A percentile compares a stretch with the other conserved stretches of the same genome.
phyloP scores from a whole-genome alignment of 2,113 vertebrate species.

The Trinectes maculatus region DNA sequence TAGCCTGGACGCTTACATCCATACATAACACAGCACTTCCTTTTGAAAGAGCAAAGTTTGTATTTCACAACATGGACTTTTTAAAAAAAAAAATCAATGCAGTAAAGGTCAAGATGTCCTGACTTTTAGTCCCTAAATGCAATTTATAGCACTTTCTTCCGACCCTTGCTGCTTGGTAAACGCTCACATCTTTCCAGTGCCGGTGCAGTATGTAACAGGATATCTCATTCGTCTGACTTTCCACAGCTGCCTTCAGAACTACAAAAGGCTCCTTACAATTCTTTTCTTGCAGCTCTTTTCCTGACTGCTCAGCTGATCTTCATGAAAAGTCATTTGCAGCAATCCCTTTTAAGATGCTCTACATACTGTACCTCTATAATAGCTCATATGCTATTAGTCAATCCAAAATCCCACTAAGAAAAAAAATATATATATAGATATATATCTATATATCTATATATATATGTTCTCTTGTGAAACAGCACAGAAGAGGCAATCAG shows the following conservation, averaged over 20 bases:
- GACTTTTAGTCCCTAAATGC: slow-evolving; percentile 35
- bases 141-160: slow-evolving; percentile 27
- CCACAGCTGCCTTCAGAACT: not conserved
- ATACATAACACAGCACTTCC: not conserved
- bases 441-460: too few relatives aligned
- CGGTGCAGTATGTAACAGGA: not conserved
- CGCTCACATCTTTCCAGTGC: slow-evolving; percentile 6
- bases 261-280: not conserved
- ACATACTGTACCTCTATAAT: not conserved
- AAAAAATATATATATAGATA: too few relatives aligned
- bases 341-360: slow-evolving; percentile 8
- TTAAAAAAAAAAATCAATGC: slow-evolving; percentile 13
- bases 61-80: slow-evolving; percentile 8
- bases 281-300: not conserved
- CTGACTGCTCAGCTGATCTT: not conserved
- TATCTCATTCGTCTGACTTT: not conserved
- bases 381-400: not conserved
- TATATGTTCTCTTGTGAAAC: too few relatives aligned
- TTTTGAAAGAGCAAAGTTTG: slow-evolving; percentile 17
- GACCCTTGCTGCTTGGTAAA: slow-evolving; percentile 10
- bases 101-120: not conserved
- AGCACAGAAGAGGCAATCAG: not conserved
- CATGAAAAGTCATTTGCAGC: not conserved
- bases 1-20: not conserved
- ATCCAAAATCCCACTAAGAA: slow-evolving; percentile 9